phyloP scores from a whole-genome alignment of 2,797 vertebrate species.

The Phoebastria nigripes region DNA sequence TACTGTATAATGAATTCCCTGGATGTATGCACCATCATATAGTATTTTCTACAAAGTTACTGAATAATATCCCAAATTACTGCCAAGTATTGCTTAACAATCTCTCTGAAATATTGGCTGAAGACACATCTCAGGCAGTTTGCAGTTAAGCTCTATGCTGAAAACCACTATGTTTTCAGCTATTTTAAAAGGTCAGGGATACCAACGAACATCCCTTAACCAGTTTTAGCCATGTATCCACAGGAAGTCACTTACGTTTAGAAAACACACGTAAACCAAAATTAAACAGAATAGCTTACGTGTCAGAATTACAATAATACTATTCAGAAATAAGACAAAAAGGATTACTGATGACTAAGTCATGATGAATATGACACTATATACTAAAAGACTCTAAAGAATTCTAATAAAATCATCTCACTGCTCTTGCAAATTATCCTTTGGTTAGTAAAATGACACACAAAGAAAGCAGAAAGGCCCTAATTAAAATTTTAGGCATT shows the following conservation, averaged over 20 bases:
- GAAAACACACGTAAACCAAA: not conserved
- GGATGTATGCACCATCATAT: not conserved
- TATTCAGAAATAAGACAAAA: not conserved
- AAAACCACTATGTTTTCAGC: not conserved
- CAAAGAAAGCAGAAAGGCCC: not conserved
- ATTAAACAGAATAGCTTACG: not conserved
- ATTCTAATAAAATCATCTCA: not conserved
- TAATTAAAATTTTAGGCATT: not conserved
- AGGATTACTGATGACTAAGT: not conserved
- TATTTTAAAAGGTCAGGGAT: not conserved
- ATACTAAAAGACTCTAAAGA: not conserved
- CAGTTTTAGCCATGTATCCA: not conserved
- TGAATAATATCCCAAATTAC: not conserved
- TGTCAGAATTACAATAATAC: not conserved
- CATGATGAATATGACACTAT: not conserved
- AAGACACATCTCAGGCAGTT: not conserved
- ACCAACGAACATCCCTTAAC: not conserved
- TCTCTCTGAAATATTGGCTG: not conserved
- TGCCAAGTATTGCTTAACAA: not conserved
- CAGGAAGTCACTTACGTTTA: not conserved
- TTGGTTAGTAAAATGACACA: not conserved
- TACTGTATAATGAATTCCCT: not conserved
- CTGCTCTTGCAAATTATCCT: not conserved
- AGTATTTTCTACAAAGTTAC: not conserved
- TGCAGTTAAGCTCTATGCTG: not conserved